A percentile compares a stretch with the other conserved stretches of the same genome.
Conservation (phyloP, 2,888 invertebrate genomes). For the Coronaproctus castanopsis region DNA sequence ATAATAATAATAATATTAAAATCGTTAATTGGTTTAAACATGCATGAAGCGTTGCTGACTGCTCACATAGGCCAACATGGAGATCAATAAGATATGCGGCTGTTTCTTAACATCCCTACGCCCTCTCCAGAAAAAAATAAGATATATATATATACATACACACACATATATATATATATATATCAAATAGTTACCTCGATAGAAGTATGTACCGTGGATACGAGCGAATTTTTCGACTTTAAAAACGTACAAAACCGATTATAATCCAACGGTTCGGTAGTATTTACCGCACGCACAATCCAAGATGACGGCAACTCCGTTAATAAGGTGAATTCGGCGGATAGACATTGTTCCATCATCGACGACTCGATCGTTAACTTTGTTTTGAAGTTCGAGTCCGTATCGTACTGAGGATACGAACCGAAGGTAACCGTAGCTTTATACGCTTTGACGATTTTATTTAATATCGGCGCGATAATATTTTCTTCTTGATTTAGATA, state of each 20-base stretch:
- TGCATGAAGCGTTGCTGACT: too few relatives aligned
- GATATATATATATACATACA: too few relatives aligned
- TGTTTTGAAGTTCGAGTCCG: conserved; percentile 31
- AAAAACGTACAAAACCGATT: background rate
- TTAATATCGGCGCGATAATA: conserved; percentile 25
- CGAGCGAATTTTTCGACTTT: background rate
- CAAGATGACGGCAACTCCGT: conserved; percentile 26
- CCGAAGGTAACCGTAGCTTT: conserved; percentile 31
- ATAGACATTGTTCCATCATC: conserved; percentile 24
- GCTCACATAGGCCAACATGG: too few relatives aligned
- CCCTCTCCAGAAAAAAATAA: too few relatives aligned
- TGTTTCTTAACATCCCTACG: too few relatives aligned
- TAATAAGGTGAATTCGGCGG: conserved; percentile 26
- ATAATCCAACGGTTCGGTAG: conserved; percentile 16
- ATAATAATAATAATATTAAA: too few relatives aligned
- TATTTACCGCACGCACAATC: conserved; percentile 23
- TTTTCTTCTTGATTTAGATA: conserved; percentile 24
- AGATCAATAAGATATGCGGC: too few relatives aligned
- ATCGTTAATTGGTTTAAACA: too few relatives aligned
- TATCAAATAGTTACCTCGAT: background rate
- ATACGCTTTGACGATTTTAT: conserved; percentile 29
- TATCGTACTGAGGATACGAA: conserved; percentile 33
- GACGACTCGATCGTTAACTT: conserved; percentile 33
- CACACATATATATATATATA: too few relatives aligned
- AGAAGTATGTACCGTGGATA: background rate